Evolutionary conservation across 2,888 invertebrate species (phyloP), one percentile per base, ranked within the genome.

Genomic region (Sinopyrophorus schimmeli): DNA sequence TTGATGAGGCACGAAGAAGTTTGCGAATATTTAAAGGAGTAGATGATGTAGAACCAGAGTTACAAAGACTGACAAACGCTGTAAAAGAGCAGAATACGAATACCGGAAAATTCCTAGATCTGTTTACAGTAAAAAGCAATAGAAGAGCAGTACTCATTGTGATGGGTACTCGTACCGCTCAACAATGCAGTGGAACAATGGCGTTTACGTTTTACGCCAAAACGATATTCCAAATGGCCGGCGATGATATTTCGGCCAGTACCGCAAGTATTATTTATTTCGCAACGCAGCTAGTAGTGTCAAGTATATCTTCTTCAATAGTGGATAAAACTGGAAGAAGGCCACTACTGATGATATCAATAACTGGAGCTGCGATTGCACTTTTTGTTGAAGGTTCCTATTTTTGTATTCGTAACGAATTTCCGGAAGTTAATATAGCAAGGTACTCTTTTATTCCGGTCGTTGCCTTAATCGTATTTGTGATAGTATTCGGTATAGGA

Each of bases 241-340:
- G 65, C 7, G 71, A 71, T 34, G 65, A 70, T 14, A 68, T 80
- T 23, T 64, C 71, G 24, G 72, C 79, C 1, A 75, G 77, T 57
- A 72, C 77, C 49, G 77, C 78, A 35, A 77, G 80, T 2, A 78
- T 80, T n/a, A 76, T 80, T 48, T 70, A 80, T 37, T 80, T 79
- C 39, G 74, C 76, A 37, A 77, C 78, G 21, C 80, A 80, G 69
- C 74, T 80, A 1, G 71, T 79, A 1, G 77, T 80, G 3, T 79
- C 81, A 47, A 71, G 76, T 24, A 68, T 80, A 6, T 78, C 80
- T 1, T 77, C 80, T 2, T 64, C 78, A 23, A 71, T 81, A 2
- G 78, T 81, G 15, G 86, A 86, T 63, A 76, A 77, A 30, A 77
- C 80, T 14, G 85, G 86, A 11, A 74, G 86, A 46, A 79, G 80